Evolutionary conservation across 2,888 invertebrate species (phyloP).

Genomic region (Scaptodrosophila latifasciaeformis): DNA sequence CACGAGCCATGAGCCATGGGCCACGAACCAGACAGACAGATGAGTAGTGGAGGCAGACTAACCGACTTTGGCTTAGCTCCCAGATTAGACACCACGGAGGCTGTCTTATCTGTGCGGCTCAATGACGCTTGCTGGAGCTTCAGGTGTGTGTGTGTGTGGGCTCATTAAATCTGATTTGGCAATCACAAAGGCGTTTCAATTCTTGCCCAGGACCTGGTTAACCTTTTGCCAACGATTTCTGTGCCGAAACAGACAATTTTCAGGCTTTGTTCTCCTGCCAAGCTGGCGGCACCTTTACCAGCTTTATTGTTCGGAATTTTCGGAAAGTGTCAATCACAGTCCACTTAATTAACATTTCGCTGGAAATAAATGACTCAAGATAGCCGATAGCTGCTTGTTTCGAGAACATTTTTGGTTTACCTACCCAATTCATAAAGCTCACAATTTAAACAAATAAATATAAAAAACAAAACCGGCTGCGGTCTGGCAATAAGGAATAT

Average conservation of each 20-base stretch:
- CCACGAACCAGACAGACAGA: slow-evolving; percentile 4
- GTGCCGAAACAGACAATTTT: background rate
- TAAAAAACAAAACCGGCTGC: too few relatives aligned
- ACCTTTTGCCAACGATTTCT: slow-evolving; percentile 6
- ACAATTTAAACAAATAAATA: too few relatives aligned
- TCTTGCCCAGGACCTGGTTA: background rate
- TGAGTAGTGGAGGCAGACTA: slow-evolving; percentile 1
- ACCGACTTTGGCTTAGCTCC: too few relatives aligned
- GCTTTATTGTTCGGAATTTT: background rate
- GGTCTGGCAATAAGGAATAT: too few relatives aligned
- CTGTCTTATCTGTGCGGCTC: too few relatives aligned
- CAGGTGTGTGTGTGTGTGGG: slow-evolving; percentile 45
- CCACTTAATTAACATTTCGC: slow-evolving; percentile 44
- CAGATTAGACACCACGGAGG: too few relatives aligned
- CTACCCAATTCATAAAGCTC: too few relatives aligned
- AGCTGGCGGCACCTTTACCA: background rate
- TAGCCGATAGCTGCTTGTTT: background rate
- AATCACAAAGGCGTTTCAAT: slow-evolving; percentile 26
- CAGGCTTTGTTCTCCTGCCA: too few relatives aligned
- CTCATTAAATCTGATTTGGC: slow-evolving; percentile 54
- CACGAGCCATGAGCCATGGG: background rate
- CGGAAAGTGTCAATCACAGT: slow-evolving; percentile 45
- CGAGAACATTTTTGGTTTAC: too few relatives aligned
- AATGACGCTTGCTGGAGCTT: too few relatives aligned
- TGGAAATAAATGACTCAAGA: slow-evolving; percentile 4